phyloP scores from a whole-genome alignment of 1,140 invertebrate genomes.

The Zaprionus gabonicus region DNA sequence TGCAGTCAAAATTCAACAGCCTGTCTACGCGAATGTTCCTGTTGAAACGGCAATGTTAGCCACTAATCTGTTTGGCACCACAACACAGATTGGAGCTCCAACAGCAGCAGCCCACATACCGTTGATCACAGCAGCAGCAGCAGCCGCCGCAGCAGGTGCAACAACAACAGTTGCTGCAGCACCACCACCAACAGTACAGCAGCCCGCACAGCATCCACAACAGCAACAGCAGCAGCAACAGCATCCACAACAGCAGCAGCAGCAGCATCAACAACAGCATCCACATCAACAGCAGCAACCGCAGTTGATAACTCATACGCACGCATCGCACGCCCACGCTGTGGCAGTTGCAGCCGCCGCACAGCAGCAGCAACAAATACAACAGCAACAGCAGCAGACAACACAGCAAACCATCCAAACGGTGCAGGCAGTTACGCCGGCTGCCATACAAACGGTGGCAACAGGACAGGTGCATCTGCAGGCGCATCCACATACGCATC shows the following conservation, averaged over 20 bases:
- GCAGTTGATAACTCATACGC: constrained; percentile 59
- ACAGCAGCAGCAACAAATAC: constrained; percentile 60
- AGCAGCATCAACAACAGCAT: constrained; percentile 35
- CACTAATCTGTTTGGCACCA: constrained; percentile 75
- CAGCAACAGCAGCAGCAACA: constrained; percentile 37
- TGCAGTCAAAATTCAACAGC: constrained; percentile 80
- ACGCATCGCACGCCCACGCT: constrained; percentile 49
- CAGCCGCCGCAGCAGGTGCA: constrained; percentile 60
- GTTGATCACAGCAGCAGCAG: constrained; percentile 74
- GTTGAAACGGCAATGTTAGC: constrained; percentile 84
- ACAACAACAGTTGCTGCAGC: constrained; percentile 59
- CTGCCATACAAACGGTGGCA: constrained; percentile 17
- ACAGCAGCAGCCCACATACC: constrained; percentile 77
- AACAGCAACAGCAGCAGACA: constrained; percentile 54
- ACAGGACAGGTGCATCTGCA: constrained; percentile 43
- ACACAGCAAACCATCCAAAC: constrained; percentile 51
- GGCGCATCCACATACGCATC: constrained; percentile 32
- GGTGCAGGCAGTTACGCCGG: constrained; percentile 39
- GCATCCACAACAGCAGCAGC: constrained; percentile 38
- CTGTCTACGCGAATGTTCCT: constrained; percentile 82
- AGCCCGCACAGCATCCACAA: constrained; percentile 45
- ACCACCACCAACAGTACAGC: constrained; percentile 41
- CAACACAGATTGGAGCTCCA: constrained; percentile 80
- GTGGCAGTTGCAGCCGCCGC: constrained; percentile 53
- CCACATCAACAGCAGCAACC: constrained; percentile 42